A percentile compares a stretch with the other conserved stretches of the same genome.
Conservation (phyloP, 2,797 vertebrate species). For the Paratrypauchen microcephalus region DNA sequence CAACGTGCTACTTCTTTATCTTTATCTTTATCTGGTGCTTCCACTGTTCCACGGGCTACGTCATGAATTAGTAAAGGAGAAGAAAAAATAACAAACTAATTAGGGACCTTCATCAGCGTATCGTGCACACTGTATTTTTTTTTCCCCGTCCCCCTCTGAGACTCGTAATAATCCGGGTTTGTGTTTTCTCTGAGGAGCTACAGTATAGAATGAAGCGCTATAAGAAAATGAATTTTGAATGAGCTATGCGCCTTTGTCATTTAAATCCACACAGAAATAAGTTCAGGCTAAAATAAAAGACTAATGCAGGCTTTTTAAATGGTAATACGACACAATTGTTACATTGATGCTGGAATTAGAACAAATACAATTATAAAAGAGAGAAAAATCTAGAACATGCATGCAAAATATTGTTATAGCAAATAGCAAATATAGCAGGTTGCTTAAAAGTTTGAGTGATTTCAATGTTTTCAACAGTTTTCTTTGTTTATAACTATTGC, state of each 20-base stretch:
- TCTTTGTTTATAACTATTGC: neutral
- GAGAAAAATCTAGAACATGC: neutral
- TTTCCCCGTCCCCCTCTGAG: slow-evolving; percentile 33
- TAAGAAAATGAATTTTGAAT: slow-evolving; percentile 17
- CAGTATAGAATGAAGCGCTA: slow-evolving; percentile 15
- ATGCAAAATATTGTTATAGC: too few species aligned
- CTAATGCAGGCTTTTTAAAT: neutral
- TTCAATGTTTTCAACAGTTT: neutral
- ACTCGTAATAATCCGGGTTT: slow-evolving; percentile 19
- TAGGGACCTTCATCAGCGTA: slow-evolving; percentile 49
- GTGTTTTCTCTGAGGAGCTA: slow-evolving; percentile 14
- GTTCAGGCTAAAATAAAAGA: neutral
- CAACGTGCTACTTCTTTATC: slow-evolving; percentile 28
- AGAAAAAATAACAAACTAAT: slow-evolving; percentile 65
- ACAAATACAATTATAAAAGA: neutral
- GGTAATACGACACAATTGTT: neutral
- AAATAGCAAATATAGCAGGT: too few species aligned
- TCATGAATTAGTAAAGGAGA: slow-evolving; percentile 59
- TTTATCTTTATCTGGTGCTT: slow-evolving; percentile 42
- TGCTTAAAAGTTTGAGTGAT: neutral
- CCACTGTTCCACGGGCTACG: slow-evolving; percentile 48
- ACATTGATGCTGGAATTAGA: neutral
- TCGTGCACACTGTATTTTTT: slow-evolving; percentile 42
- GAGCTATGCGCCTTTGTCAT: slow-evolving; percentile 4
- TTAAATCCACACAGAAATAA: slow-evolving; percentile 10